A percentile compares a stretch with the other conserved stretches of the same genome.
Conservation (phyloP, 2,113 vertebrate species). For the Pampusana beccarii region DNA sequence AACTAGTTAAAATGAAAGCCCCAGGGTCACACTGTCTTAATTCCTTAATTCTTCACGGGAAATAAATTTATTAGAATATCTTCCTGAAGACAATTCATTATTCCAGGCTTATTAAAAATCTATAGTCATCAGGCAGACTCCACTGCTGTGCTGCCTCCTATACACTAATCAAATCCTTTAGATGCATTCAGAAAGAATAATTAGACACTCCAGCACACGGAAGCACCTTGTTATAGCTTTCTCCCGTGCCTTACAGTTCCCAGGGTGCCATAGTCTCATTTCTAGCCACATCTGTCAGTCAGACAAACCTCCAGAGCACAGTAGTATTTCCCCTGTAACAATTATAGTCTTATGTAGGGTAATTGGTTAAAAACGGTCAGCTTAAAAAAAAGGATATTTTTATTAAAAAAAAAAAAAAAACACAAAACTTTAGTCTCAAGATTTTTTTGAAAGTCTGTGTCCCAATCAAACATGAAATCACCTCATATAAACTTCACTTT, state of each 20-base stretch:
- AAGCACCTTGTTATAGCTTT: not conserved
- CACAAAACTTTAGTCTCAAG: not conserved
- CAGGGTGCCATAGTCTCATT: not conserved
- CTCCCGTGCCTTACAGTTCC: not conserved
- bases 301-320: not conserved
- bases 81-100: conserved; percentile 12
- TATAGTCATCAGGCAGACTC: not conserved
- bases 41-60: not conserved
- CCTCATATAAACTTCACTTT: not conserved
- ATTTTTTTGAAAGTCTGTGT: not conserved
- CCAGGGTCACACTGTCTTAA: not conserved
- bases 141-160: not conserved
- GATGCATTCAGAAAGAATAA: conserved; percentile 24
- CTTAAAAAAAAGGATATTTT: not conserved
- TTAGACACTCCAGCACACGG: not conserved
- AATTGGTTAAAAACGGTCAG: not conserved
- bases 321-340: not conserved
- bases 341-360: not conserved
- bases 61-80: conserved; percentile 13
- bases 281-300: not conserved
- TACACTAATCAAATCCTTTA: conserved; percentile 18
- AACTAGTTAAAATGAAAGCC: not conserved
- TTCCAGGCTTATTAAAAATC: conserved; percentile 40
- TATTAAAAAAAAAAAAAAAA: not conserved
- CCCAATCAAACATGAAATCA: not conserved